Conservation (phyloP, 2,797 vertebrate genomes). For the Lutjanus argentimaculatus region DNA sequence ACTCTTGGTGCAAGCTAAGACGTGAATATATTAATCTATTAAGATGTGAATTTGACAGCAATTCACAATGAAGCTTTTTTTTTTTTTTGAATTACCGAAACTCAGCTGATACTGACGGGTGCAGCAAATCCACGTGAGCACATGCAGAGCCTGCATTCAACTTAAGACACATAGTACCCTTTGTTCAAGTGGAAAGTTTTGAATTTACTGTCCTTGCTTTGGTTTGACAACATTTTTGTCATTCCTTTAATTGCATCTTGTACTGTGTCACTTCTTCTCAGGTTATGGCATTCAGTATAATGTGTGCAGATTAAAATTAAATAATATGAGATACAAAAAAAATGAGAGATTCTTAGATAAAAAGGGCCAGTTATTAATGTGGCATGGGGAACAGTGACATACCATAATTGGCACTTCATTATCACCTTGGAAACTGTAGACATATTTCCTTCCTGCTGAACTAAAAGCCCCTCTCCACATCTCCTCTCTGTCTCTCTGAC, state of each 20-base stretch:
- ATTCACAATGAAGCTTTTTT: not conserved
- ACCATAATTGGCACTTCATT: conserved; percentile 31
- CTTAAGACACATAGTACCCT: not conserved
- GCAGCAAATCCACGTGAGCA: not conserved
- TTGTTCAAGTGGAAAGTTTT: conserved; percentile 1
- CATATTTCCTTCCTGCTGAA: conserved; percentile 9
- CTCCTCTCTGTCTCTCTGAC: conserved; percentile 1
- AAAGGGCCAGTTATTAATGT: not conserved
- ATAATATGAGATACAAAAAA: not conserved
- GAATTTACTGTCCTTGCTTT: not conserved
- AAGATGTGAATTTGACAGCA: not conserved
- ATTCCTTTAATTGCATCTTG: not conserved
- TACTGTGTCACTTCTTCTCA: not conserved
- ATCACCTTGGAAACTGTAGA: conserved; percentile 47
- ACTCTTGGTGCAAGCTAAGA: no score
- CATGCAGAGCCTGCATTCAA: not conserved
- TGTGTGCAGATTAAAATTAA: not conserved
- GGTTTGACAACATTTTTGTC: not conserved
- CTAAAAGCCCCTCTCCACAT: not conserved
- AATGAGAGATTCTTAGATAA: not conserved
- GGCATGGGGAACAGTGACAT: conserved; percentile 3
- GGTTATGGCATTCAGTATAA: not conserved
- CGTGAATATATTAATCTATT: no score
- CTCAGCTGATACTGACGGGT: not conserved
- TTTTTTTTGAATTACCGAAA: not conserved